Percentiles rank a stretch among this genome's conserved stretches.
phyloP scores from a whole-genome alignment of 2,113 vertebrate species.

The Nibea coibor region DNA sequence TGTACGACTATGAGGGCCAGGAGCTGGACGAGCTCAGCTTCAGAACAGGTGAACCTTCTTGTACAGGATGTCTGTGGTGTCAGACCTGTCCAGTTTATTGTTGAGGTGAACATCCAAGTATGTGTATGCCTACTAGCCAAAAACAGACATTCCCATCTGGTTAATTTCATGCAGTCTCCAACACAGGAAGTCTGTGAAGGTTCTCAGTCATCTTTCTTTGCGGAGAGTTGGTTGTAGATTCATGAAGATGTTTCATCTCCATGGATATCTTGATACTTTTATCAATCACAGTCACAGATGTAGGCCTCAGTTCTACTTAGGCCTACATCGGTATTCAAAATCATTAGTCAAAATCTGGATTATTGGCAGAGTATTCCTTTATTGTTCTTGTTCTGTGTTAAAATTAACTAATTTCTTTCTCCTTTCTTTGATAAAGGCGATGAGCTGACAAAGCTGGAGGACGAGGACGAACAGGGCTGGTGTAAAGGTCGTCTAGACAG shows the following conservation, averaged over 20 bases:
- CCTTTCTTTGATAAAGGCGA: slow-evolving; percentile 85
- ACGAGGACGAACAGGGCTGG: slow-evolving; percentile 98
- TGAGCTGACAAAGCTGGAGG: slow-evolving; percentile 94
- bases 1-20: slow-evolving; percentile 96
- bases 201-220: too few species aligned
- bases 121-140: too few species aligned
- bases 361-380: not conserved
- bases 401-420: slow-evolving; percentile 5
- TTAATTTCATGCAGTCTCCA: too few species aligned
- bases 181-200: too few species aligned
- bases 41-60: slow-evolving; percentile 86
- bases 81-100: too few species aligned
- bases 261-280: not conserved
- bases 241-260: too few species aligned
- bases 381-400: not conserved
- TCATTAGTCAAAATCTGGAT: not conserved
- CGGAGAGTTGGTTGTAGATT: too few species aligned
- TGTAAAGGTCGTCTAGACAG: slow-evolving; percentile 96
- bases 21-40: slow-evolving; percentile 98
- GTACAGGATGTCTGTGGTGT: too few species aligned
- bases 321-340: not conserved
- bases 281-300: not conserved
- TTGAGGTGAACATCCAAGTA: too few species aligned
- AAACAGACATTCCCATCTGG: not conserved
- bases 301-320: not conserved